A percentile compares a stretch with the other conserved stretches of the same genome.
Conservation (phyloP, 2,113 vertebrate species). For the Eolophus roseicapilla region DNA sequence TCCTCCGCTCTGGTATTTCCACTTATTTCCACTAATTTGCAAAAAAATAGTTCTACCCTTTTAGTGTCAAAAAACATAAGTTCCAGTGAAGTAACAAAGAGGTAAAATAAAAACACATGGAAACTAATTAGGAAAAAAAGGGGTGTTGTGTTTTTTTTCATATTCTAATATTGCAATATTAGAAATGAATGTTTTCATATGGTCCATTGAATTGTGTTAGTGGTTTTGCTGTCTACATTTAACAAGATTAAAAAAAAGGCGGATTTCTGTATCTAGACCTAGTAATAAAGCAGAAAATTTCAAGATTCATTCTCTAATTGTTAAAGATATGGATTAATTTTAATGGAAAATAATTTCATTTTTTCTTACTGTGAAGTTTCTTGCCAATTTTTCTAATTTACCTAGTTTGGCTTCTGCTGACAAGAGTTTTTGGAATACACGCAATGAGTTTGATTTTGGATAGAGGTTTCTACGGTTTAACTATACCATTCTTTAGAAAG, state of each 20-base stretch:
- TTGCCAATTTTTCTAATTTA: not conserved
- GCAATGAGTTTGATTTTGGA: not conserved
- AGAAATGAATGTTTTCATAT: not conserved
- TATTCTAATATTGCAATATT: not conserved
- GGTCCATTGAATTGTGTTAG: not conserved
- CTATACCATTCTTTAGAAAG: not conserved
- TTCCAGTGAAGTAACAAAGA: not conserved
- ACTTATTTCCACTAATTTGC: not conserved
- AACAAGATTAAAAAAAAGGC: not conserved
- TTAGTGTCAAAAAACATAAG: not conserved
- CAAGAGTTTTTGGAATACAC: not conserved
- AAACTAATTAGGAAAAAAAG: not conserved
- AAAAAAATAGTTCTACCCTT: not conserved
- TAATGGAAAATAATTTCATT: not conserved
- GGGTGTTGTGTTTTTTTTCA: not conserved
- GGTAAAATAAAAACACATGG: not conserved
- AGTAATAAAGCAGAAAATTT: not conserved
- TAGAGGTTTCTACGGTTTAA: not conserved
- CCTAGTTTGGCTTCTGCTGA: not conserved
- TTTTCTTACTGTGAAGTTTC: not conserved
- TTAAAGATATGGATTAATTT: not conserved
- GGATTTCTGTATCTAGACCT: not conserved
- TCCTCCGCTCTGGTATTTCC: not conserved
- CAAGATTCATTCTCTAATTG: not conserved
- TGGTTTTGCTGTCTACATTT: not conserved